Conservation (phyloP, 2,113 vertebrate species). For the Proteles cristata region DNA sequence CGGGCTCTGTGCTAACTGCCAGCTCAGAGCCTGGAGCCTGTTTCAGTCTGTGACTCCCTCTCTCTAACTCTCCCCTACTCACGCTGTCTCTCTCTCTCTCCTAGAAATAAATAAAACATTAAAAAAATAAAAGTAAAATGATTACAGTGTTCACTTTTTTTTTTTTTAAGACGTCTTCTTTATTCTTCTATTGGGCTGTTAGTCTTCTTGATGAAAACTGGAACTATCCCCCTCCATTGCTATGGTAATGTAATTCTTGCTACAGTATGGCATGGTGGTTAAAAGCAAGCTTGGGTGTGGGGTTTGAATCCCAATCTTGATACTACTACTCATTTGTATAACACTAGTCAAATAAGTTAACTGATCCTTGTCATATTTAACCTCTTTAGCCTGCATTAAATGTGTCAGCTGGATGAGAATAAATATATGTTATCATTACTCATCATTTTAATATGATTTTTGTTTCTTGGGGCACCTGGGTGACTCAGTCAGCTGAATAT, state of each 20-base stretch:
- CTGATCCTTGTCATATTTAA: neutral
- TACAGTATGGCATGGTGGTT: neutral
- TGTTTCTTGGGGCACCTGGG: neutral
- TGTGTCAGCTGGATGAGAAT: neutral
- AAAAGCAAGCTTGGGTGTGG: neutral
- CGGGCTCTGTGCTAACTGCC: too few relatives aligned
- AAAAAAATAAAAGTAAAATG: conserved; percentile 38
- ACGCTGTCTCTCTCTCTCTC: too few relatives aligned
- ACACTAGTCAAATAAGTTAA: neutral
- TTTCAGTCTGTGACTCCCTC: too few relatives aligned
- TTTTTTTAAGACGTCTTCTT: neutral
- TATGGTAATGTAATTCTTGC: neutral
- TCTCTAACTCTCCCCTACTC: too few relatives aligned
- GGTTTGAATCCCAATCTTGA: neutral
- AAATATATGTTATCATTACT: neutral
- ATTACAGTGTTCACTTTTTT: neutral
- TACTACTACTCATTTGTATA: neutral
- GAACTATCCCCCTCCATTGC: neutral
- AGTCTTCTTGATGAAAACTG: neutral
- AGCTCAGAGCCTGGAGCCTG: too few relatives aligned
- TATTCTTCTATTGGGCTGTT: neutral
- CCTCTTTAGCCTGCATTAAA: neutral
- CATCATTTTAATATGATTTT: neutral
- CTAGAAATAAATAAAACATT: too few relatives aligned
- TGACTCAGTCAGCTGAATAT: too few relatives aligned